Evolutionary conservation across 2,797 vertebrate genomes (phyloP).

Genomic region (Gymnocypris eckloni): DNA sequence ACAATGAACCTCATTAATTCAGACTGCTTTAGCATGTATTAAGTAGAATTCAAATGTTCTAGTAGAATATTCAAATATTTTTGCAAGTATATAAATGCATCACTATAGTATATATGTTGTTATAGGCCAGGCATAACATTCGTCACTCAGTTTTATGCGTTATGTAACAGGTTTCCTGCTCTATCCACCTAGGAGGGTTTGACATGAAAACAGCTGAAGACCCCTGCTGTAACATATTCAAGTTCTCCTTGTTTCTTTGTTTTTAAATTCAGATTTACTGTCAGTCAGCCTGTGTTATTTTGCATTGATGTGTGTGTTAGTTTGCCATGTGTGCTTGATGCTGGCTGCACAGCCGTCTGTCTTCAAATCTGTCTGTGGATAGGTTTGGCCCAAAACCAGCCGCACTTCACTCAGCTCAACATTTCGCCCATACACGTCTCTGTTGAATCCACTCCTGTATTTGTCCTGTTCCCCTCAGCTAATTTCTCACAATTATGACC

Average conservation of each 20-base stretch:
- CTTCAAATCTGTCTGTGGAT: conserved; percentile 42
- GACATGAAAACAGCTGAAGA: background rate
- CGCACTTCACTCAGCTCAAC: conserved; percentile 29
- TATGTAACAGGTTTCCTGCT: background rate
- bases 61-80: no score
- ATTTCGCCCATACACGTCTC: background rate
- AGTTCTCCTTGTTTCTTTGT: background rate
- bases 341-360: conserved; percentile 36
- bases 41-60: background rate
- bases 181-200: background rate
- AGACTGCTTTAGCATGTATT: background rate
- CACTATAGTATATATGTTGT: background rate
- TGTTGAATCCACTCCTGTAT: conserved; percentile 1
- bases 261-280: background rate
- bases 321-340: conserved; percentile 25
- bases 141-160: background rate
- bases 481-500: conserved; percentile 32
- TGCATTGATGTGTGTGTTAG: conserved; percentile 15
- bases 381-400: conserved; percentile 34
- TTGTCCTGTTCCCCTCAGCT: conserved; percentile 37
- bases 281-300: background rate
- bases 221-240: background rate
- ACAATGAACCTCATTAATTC: background rate
- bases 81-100: background rate
- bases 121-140: background rate